Evolutionary conservation across 2,888 invertebrate species (phyloP).

Genomic region (Tillus elongatus): DNA sequence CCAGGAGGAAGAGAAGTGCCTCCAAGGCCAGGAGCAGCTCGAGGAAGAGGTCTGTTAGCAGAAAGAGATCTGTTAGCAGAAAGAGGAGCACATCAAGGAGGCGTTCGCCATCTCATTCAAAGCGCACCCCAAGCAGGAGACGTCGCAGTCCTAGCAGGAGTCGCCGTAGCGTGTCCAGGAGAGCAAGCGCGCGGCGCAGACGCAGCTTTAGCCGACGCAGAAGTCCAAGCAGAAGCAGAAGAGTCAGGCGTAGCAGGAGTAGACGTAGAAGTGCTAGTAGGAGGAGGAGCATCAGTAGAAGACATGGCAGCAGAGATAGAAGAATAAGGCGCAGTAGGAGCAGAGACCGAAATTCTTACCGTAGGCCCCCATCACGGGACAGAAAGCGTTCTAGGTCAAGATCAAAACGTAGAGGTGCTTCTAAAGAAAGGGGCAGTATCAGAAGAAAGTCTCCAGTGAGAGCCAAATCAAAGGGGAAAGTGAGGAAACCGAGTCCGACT

Average conservation of each 20-base stretch:
- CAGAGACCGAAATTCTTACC: slow-evolving; percentile 36
- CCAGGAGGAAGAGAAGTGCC: slow-evolving; percentile 41
- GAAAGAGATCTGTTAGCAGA: slow-evolving; percentile 33
- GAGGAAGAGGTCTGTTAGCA: slow-evolving; percentile 31
- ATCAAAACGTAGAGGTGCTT: slow-evolving; percentile 29
- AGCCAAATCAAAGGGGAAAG: slow-evolving; percentile 29
- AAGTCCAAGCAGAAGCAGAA: slow-evolving; percentile 34
- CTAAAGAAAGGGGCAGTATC: slow-evolving; percentile 31
- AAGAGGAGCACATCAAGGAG: too few relatives aligned
- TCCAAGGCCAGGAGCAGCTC: slow-evolving; percentile 29
- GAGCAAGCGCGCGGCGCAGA: slow-evolving; percentile 31
- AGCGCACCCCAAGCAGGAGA: too few relatives aligned
- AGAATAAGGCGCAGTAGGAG: slow-evolving; percentile 34
- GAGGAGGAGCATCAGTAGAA: slow-evolving; percentile 30
- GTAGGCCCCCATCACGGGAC: slow-evolving; percentile 32
- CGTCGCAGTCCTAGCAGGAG: slow-evolving; percentile 34
- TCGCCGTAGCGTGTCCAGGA: slow-evolving; percentile 32
- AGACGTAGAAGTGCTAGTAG: slow-evolving; percentile 41
- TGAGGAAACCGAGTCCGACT: slow-evolving; percentile 36
- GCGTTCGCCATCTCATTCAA: too few relatives aligned
- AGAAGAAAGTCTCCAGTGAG: slow-evolving; percentile 39
- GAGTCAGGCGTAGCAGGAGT: slow-evolving; percentile 36
- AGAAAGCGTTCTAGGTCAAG: slow-evolving; percentile 33
- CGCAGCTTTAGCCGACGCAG: slow-evolving; percentile 31
- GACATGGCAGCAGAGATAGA: slow-evolving; percentile 28